phyloP scores from a whole-genome alignment of 2,888 invertebrate genomes.

The Biston stratarius region DNA sequence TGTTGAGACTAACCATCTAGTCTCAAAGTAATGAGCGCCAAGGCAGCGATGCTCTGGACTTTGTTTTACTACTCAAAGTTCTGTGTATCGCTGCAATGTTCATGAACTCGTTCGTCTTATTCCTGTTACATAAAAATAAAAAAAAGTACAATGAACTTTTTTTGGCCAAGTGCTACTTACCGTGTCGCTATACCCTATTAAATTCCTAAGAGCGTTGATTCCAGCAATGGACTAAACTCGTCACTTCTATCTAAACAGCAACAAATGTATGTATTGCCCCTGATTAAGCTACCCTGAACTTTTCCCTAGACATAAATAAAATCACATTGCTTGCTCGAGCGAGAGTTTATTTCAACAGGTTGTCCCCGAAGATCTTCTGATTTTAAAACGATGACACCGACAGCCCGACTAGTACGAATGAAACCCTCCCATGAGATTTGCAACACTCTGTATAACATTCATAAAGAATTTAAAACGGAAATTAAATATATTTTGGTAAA shows the following conservation, averaged over 20 bases:
- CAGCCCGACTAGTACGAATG: not conserved
- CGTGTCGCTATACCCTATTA: too few relatives aligned
- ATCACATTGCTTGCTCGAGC: constrained; percentile 19
- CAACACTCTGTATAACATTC: not conserved
- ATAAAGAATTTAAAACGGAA: constrained; percentile 7
- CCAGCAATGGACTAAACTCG: too few relatives aligned
- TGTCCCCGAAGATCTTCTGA: not conserved
- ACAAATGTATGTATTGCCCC: not conserved
- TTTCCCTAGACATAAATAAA: constrained; percentile 16
- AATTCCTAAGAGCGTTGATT: too few relatives aligned
- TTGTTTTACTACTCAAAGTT: too few relatives aligned
- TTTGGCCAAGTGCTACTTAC: too few relatives aligned
- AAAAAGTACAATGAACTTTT: too few relatives aligned
- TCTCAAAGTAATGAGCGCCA: too few relatives aligned
- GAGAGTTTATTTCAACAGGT: constrained; percentile 2
- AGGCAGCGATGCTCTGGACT: too few relatives aligned
- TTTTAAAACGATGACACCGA: constrained; percentile 12
- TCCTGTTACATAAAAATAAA: too few relatives aligned
- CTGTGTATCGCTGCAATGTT: too few relatives aligned
- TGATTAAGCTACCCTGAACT: constrained; percentile 1
- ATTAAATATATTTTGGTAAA: constrained; percentile 6
- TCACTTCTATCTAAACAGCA: not conserved
- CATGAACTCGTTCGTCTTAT: too few relatives aligned
- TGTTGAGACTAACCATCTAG: too few relatives aligned
- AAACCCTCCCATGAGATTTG: not conserved